phyloP scores from a whole-genome alignment of 2,797 vertebrate genomes.

The Diglossa cyanea region DNA sequence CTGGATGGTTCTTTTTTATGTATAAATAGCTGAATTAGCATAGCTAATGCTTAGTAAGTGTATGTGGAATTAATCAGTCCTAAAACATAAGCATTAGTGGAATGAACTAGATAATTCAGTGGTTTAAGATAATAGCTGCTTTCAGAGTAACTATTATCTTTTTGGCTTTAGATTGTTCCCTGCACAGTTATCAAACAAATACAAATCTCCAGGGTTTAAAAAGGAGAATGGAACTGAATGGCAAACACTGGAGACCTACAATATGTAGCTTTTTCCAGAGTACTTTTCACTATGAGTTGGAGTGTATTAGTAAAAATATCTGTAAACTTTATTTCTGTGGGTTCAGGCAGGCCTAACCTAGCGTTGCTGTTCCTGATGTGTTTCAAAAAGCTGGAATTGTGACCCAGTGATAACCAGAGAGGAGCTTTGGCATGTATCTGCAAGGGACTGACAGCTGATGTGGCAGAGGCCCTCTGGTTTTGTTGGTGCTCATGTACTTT shows the following conservation, averaged over 20 bases:
- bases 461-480: not conserved
- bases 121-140: not conserved
- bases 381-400: not conserved
- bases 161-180: not conserved
- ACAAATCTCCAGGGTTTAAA: not conserved
- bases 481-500: rapidly evolving
- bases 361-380: not conserved
- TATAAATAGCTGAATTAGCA: not conserved
- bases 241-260: not conserved
- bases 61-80: not conserved
- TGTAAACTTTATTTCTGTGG: not conserved
- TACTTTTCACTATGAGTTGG: not conserved
- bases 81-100: not conserved
- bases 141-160: not conserved
- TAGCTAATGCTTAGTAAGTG: not conserved
- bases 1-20: not conserved
- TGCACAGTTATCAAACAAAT: not conserved
- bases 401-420: not conserved
- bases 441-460: rapidly evolving
- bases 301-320: not conserved
- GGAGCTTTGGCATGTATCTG: not conserved
- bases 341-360: not conserved
- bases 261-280: not conserved
- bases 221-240: not conserved
- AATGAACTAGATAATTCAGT: not conserved